Percentiles rank a stretch among this genome's conserved stretches.
These are phyloP conservation scores for Zaprionus nigranus DNA, from an alignment of 1,140 invertebrate species.

Conservation along the genomic window DNA sequence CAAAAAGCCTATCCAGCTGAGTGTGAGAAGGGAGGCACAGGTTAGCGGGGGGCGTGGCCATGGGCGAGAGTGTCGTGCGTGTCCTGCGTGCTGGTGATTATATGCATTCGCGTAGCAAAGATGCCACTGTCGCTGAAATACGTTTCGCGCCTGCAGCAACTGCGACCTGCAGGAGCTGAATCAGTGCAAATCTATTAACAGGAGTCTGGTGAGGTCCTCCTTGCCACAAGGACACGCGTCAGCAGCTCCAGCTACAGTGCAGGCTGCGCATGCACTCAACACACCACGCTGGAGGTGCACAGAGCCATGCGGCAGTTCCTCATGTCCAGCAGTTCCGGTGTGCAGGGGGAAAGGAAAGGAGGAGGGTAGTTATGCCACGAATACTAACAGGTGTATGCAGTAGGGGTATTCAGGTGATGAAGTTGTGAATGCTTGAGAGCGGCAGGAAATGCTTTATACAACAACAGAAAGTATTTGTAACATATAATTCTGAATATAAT, in stretches of 20 bases:
- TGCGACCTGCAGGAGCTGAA: slow-evolving; percentile 3
- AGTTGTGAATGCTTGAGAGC: neutral
- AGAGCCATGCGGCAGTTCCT: slow-evolving; percentile 16
- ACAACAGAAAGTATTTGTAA: neutral
- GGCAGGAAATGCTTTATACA: neutral
- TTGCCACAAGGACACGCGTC: slow-evolving; percentile 44
- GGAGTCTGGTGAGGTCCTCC: slow-evolving; percentile 1
- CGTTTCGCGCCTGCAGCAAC: slow-evolving; percentile 22
- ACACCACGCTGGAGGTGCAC: slow-evolving; percentile 9
- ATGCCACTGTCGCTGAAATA: slow-evolving; percentile 23
- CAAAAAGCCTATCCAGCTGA: slow-evolving; percentile 36
- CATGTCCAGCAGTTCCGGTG: slow-evolving; percentile 34
- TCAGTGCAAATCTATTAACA: slow-evolving; percentile 69
- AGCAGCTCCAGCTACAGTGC: slow-evolving; percentile 20
- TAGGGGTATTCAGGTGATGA: neutral
- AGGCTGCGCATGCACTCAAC: slow-evolving; percentile 43
- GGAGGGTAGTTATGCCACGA: neutral
- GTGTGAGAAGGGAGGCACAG: neutral
- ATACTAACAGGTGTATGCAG: slow-evolving; percentile 16
- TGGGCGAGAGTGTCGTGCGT: slow-evolving; percentile 1
- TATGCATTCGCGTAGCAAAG: slow-evolving; percentile 50
- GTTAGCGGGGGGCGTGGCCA: slow-evolving; percentile 3
- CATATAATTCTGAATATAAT: neutral
- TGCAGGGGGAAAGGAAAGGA: neutral
- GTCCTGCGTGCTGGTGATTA: slow-evolving; percentile 57